Base-by-base conservation (phyloP, 2,888 invertebrate genomes). In the Drosophila glabriapex region DNA sequence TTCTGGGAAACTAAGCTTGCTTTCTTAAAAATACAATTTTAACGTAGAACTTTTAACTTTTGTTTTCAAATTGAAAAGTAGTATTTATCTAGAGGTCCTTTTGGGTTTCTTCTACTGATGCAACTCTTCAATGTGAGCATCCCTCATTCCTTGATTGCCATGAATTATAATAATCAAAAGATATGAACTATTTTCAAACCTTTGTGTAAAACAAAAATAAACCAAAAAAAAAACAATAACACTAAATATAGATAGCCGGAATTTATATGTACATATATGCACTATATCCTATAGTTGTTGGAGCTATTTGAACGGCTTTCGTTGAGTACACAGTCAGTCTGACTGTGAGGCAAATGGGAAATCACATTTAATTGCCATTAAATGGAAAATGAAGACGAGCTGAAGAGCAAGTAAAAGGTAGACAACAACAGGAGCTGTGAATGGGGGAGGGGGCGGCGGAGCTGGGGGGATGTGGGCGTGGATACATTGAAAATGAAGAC, bases 311-410 rank as follows among this genome's bases (percentile, higher is more conserved):
- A 39, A 52, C 37, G 63, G 62, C n/a, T 59, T 55, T 46, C 14
- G 41, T 66, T 76, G 50, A 56, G 39, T 59, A 64, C 62, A 76
- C 66, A 76, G 31, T 31, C 33, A 65, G 55, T 56, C 43, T 41
- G 56, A 46, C 35, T 56, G 53, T 16, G 16, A 28, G 56, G 39
- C 41, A 35, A 62, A 67, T 68, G 72, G 43, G 72, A 81, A 79
- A 87, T 80, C 80, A 75, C 75, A 82, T 78, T 85, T 89, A 88
- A 89, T 89, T 89, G 80, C 70, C 73, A 76, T 71, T 76, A 73
- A 54, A 67, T 46, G 75, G 43, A 52, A 80, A 70, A 66, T 61
- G 63, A 59, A 64, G 66, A 67, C 49, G 22, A 66, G 61, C 50
- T 43, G 33, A n/a, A 76, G 66, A 54, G 39, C 64, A 65, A 62